Base-by-base conservation (phyloP, 2,888 invertebrate species). In the Empis stercorea region DNA sequence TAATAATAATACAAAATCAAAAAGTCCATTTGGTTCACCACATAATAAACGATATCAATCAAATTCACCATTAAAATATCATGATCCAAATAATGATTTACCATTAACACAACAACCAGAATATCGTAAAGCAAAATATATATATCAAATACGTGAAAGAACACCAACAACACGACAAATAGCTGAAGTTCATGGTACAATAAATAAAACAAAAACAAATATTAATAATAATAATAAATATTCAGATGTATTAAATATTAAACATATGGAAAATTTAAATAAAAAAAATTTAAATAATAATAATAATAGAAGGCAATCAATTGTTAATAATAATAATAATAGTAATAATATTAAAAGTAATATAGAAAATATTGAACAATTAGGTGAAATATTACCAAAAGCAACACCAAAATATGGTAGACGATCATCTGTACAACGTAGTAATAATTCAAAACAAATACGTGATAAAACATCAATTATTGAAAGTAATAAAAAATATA, bases 51-150 rank as follows among this genome's bases (percentile, higher is more conserved):
- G 17, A 23, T 38, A 47, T 45, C 2, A 46, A 46, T 38, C 51
- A 48, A 43, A 45, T 41, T 53, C 56, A 30, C 55, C 56, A 27
- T 49, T 49, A 13, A 55, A 54, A 49, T 52, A 37, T 36, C 44
- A 48, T 43, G 47, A 50, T 44, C 37, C 45, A 1, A 46, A 50
- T 32, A 10, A 43, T 5, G 48, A 52, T 17, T 32, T 52, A 14
- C 63, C 65, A 49, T 46, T 68, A 16, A 59, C 61, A 40, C 56
- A 57, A 45, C 61, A 63, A n/a, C 69, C 69, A 9, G 69, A 69
- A 48, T 69, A 68, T 23, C 59, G 69, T 13, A 60, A 62, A 14
- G 69, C 69, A 10, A 61, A 62, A 45, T 65, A 63, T 41, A 61
- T 66, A 30, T 66, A 65, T 48, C 66, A 67, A 52, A 52, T 67